phyloP scores from a whole-genome alignment of 2,797 vertebrate species.

The Apodemus agrarius region DNA sequence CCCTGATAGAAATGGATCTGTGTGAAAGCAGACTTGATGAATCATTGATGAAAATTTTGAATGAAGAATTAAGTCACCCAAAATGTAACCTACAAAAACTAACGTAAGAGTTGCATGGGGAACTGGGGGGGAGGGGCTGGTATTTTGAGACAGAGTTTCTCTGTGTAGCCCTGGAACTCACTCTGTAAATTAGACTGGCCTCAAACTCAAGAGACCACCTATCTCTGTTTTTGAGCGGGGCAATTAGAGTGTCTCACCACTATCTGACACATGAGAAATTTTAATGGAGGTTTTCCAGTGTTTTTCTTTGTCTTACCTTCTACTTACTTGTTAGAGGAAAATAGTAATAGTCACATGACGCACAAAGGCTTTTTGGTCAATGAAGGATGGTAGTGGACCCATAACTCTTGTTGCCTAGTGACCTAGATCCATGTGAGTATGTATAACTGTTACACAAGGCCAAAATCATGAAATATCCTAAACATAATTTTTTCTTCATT shows the following conservation, averaged over 20 bases:
- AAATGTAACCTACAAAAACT: conserved; percentile 78
- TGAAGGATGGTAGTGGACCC: background rate
- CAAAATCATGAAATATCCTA: background rate
- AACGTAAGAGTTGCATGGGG: conserved; percentile 66
- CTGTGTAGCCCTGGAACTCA: background rate
- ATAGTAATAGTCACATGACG: background rate
- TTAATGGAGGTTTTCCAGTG: background rate
- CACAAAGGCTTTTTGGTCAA: background rate
- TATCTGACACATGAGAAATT: background rate
- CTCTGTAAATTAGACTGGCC: background rate
- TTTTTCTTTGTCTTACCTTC: background rate
- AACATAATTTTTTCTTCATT: background rate
- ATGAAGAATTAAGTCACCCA: conserved; percentile 70
- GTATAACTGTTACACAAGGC: background rate
- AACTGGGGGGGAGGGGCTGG: too few species aligned
- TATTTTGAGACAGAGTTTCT: background rate
- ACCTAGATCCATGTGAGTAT: background rate
- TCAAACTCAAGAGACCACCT: background rate
- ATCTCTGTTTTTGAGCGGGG: background rate
- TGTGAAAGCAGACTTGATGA: conserved; percentile 57
- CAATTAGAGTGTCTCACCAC: background rate
- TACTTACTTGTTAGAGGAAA: background rate
- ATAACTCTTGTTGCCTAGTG: background rate
- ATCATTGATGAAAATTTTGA: conserved; percentile 58
- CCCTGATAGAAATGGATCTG: conserved; percentile 67